Conservation (phyloP, 2,888 invertebrate genomes). For the Hydraecia micacea region DNA sequence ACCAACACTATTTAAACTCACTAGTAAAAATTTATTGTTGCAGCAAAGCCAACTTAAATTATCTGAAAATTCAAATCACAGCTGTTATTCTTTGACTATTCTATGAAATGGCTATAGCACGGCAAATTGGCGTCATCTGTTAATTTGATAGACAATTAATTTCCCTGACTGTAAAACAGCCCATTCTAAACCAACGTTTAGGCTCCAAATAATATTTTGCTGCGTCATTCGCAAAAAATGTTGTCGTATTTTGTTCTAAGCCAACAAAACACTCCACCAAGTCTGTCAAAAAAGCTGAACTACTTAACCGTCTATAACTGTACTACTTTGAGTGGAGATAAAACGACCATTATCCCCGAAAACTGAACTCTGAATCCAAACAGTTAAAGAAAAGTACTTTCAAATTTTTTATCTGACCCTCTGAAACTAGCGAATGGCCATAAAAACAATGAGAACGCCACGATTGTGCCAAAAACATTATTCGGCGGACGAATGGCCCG, state of each 20-base stretch:
- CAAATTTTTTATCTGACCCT: constrained; percentile 60
- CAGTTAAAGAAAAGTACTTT: constrained; percentile 55
- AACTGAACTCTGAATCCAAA: constrained; percentile 11
- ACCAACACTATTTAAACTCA: neutral
- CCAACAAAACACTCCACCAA: neutral
- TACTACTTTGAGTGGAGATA: constrained; percentile 27
- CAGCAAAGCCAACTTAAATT: neutral
- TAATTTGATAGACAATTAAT: neutral
- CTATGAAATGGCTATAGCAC: neutral
- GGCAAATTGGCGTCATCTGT: neutral
- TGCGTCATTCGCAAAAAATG: neutral
- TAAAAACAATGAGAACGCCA: constrained; percentile 70
- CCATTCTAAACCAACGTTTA: neutral
- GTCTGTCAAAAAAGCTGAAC: neutral
- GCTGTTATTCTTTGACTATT: neutral
- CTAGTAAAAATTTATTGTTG: neutral
- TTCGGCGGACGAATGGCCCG: constrained; percentile 68
- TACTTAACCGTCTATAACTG: neutral
- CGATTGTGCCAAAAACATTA: constrained; percentile 74
- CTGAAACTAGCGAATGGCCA: constrained; percentile 64
- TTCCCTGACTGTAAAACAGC: neutral
- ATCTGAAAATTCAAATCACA: neutral
- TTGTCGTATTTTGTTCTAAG: neutral
- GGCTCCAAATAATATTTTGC: neutral
- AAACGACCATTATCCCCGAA: constrained; percentile 30